Evolutionary conservation across 2,797 vertebrate genomes (phyloP).

Genomic region (Chanos chanos): DNA sequence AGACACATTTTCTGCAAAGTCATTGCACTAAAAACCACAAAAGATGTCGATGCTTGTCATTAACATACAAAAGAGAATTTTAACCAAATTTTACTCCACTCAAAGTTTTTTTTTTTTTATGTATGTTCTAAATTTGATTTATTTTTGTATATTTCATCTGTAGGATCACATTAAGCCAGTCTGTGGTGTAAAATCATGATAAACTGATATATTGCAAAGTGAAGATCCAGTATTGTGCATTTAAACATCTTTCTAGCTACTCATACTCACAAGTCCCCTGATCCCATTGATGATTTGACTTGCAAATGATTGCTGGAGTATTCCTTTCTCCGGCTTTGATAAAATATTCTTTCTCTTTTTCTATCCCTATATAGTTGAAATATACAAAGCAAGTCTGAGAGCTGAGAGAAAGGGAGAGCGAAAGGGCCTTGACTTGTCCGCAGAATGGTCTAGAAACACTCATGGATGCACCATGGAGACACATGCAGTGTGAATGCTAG

Average conservation of each 20-base stretch:
- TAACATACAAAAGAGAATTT: no score
- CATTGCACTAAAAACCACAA: no score
- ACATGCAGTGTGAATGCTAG: background rate
- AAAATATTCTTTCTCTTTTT: constrained; percentile 20
- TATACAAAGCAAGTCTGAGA: background rate
- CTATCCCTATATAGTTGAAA: background rate
- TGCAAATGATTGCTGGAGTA: constrained; percentile 27
- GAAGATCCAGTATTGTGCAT: constrained; percentile 3
- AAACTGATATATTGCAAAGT: background rate
- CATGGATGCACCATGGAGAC: background rate
- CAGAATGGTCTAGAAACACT: background rate
- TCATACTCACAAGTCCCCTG: background rate
- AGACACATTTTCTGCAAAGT: no score
- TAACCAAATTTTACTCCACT: no score
- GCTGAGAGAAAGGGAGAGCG: background rate
- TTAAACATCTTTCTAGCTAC: constrained; percentile 18
- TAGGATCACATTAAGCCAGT: background rate
- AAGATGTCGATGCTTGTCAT: no score
- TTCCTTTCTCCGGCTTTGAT: constrained; percentile 26
- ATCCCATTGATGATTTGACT: constrained; percentile 35
- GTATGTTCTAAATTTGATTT: constrained; percentile 4
- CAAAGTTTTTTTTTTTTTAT: background rate
- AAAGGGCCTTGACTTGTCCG: background rate
- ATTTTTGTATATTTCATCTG: constrained; percentile 2
- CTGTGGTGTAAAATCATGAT: background rate